phyloP scores from a whole-genome alignment of 2,888 invertebrate genomes.

The Adelphocoris suturalis region DNA sequence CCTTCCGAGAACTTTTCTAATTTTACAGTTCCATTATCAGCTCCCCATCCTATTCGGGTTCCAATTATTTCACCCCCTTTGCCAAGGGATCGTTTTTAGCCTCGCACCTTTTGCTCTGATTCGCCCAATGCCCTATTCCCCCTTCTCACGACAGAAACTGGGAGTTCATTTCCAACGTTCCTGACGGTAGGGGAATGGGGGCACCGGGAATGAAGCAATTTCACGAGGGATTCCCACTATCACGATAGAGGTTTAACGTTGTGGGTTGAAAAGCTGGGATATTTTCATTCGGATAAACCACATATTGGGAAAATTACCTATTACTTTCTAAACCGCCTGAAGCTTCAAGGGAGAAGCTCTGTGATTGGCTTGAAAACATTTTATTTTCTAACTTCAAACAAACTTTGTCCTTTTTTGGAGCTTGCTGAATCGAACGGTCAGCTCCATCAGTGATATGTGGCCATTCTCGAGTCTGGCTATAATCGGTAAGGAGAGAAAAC shows the following conservation, averaged over 20 bases:
- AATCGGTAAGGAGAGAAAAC: too few relatives aligned
- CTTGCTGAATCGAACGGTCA: too few relatives aligned
- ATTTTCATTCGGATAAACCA: constrained; percentile 16
- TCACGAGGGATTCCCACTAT: constrained; percentile 36
- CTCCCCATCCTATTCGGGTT: neutral
- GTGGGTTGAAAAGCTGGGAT: neutral
- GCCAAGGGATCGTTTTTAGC: neutral
- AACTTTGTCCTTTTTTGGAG: too few relatives aligned
- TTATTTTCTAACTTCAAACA: too few relatives aligned
- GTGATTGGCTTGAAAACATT: too few relatives aligned
- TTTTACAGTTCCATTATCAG: constrained; percentile 30
- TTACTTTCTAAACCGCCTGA: too few relatives aligned
- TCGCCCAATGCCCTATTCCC: neutral
- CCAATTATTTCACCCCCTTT: constrained; percentile 9
- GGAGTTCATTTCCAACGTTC: constrained; percentile 22
- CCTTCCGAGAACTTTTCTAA: neutral
- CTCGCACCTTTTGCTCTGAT: neutral
- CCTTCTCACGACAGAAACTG: neutral
- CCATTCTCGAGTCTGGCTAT: too few relatives aligned
- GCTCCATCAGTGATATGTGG: too few relatives aligned
- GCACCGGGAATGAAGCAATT: constrained; percentile 10
- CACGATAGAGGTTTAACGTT: constrained; percentile 8
- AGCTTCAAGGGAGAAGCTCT: too few relatives aligned
- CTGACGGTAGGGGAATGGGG: neutral
- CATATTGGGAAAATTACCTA: neutral